Conservation (phyloP, 2,888 invertebrate genomes). For the Melolontha melolontha region DNA sequence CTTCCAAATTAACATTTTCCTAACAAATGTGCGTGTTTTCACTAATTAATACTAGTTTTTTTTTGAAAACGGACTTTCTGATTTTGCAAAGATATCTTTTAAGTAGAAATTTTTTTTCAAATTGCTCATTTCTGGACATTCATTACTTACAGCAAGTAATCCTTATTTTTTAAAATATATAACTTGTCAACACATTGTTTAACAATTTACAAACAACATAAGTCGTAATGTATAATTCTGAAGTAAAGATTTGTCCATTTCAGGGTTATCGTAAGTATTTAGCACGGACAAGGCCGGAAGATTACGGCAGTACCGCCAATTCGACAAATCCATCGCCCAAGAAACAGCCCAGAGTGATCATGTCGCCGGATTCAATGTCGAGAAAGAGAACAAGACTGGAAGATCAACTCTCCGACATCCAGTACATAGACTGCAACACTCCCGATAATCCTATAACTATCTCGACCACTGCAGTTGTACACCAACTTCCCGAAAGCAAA, state of each 20-base stretch:
- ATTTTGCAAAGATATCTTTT: too few relatives aligned
- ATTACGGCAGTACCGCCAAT: slow-evolving; percentile 68
- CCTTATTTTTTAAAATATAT: too few relatives aligned
- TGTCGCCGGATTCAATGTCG: slow-evolving; percentile 65
- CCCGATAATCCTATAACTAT: slow-evolving; percentile 70
- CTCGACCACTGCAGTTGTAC: slow-evolving; percentile 62
- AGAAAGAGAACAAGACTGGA: slow-evolving; percentile 79
- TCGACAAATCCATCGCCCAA: slow-evolving; percentile 73
- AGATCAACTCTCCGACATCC: slow-evolving; percentile 81
- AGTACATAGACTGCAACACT: slow-evolving; percentile 85
- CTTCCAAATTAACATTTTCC: too few relatives aligned
- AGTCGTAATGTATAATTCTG: too few relatives aligned
- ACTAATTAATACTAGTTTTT: too few relatives aligned
- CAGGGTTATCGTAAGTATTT: slow-evolving; percentile 67
- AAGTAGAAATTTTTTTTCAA: too few relatives aligned
- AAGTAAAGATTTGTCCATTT: slow-evolving; percentile 50
- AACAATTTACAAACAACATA: background rate
- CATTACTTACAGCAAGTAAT: too few relatives aligned
- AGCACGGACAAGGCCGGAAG: slow-evolving; percentile 69
- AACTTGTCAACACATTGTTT: too few relatives aligned
- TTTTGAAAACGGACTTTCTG: too few relatives aligned
- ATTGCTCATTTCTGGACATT: too few relatives aligned
- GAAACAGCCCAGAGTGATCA: slow-evolving; percentile 70
- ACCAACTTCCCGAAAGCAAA: slow-evolving; percentile 49
- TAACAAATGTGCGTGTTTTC: too few relatives aligned